Base-by-base conservation (phyloP, 2,888 invertebrate genomes). In the Torymus aiolomorphi region DNA sequence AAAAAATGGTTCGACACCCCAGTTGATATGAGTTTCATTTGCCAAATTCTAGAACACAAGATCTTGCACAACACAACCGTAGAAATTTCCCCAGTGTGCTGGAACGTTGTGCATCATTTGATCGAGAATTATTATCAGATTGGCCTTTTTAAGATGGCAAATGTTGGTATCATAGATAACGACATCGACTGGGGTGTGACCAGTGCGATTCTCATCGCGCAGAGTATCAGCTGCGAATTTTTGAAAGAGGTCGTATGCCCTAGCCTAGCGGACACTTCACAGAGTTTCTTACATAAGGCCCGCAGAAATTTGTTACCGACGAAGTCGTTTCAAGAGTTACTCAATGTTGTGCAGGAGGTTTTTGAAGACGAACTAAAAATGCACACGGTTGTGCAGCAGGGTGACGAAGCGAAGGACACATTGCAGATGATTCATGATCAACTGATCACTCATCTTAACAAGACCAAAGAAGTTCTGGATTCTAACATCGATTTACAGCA, bases 81-180 rank as follows among this genome's bases (percentile, higher is more conserved):
- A 0, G 42, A 66, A 11, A 18, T 66, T 51, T 66, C 51, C 11
- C 20, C 2, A 0, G 24, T 11, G 11, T 12, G 24, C 13, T 59
- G 51, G 49, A n/a, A 77, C 31, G 57, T 77, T 4, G 24, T 72
- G 10, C 0, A 24, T 8, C 59, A 52, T 52, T 51, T 77, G 2
- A 59, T 24, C 0, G 1, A 52, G 2, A 71, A 77, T 52, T 14
- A 42, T 14, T 10, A 66, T 31, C 56, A 72, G 13, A 72, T 77
- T 31, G 71, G 72, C 0, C 49, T 71, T n/a, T 71, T 65, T n/a
- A 72, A 59, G 20, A 51, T 13, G 52, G 72, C 72, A 59, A 52
- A 42, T 2, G 12, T 49, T 14, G 78, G 78, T 18, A 8, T 24
- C 0, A 13, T 78, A 10, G 16, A 65, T 12, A 11, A 13, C 4